A percentile compares a stretch with the other conserved stretches of the same genome.
phyloP scores from a whole-genome alignment of 2,113 vertebrate species.

The Podarcis cretensis region DNA sequence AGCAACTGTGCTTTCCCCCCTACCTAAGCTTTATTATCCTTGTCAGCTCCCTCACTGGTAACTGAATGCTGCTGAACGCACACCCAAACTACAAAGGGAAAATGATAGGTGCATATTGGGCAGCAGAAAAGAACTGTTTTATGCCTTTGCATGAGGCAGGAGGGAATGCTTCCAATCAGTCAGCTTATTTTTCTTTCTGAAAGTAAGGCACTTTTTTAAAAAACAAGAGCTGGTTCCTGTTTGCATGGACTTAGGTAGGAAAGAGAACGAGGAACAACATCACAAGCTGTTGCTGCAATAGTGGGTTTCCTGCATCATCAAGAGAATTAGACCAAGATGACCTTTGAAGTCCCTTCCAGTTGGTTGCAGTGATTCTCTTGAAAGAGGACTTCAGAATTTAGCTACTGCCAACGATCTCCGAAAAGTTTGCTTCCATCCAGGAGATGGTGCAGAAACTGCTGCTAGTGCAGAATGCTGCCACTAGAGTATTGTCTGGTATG shows the following conservation, averaged over 20 bases:
- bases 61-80: constrained; percentile 2
- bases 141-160: background rate
- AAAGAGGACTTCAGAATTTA: background rate
- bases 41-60: constrained; percentile 44
- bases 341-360: too few species aligned
- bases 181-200: background rate
- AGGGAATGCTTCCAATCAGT: background rate
- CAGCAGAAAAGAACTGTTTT: background rate
- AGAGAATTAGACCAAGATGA: too few species aligned
- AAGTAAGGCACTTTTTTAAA: background rate
- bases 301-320: too few species aligned
- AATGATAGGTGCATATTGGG: constrained; percentile 24
- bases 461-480: too few species aligned
- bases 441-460: background rate
- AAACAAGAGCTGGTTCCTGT: background rate
- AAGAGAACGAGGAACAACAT: background rate
- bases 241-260: background rate
- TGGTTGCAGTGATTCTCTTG: background rate
- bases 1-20: accelerated
- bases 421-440: background rate
- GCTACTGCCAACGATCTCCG: background rate
- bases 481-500: too few species aligned
- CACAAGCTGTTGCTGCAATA: background rate
- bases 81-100: background rate
- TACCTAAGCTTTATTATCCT: background rate